A percentile compares a stretch with the other conserved stretches of the same genome.
phyloP scores from a whole-genome alignment of 2,888 invertebrate species.

The Resseliella maxima region DNA sequence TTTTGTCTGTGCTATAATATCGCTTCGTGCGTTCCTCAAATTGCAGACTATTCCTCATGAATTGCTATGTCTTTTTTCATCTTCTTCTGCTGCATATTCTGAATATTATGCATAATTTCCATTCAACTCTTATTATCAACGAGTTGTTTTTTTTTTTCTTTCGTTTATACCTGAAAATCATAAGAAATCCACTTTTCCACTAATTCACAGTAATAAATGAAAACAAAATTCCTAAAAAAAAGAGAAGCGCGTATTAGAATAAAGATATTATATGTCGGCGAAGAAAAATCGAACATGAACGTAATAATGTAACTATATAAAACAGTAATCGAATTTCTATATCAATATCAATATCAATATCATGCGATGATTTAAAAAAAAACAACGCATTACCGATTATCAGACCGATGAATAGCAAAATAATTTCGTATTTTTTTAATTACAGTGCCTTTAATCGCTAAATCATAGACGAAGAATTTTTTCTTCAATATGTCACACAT shows the following conservation, averaged over 20 bases:
- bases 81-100: not conserved
- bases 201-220: no score
- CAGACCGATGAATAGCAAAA: not conserved
- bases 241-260: no score
- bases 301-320: no score
- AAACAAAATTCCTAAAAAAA: no score
- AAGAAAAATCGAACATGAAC: no score
- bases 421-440: not conserved
- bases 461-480: not conserved
- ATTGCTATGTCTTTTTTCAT: not conserved
- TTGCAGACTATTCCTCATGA: not conserved
- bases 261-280: no score
- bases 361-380: not conserved
- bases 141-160: not conserved
- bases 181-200: no score
- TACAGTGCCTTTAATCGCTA: slow-evolving; percentile 11
- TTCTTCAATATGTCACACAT: slow-evolving; percentile 41
- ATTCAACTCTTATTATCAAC: not conserved
- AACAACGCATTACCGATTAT: not conserved
- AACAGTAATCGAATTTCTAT: slow-evolving; percentile 22
- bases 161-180: not conserved
- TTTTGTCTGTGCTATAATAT: not conserved
- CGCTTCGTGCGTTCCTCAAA: not conserved
- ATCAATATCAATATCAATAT: not conserved
- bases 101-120: not conserved